These are phyloP conservation scores for Teleiodes luculella DNA, from an alignment of 2,888 invertebrate species.

Conservation along the genomic window DNA sequence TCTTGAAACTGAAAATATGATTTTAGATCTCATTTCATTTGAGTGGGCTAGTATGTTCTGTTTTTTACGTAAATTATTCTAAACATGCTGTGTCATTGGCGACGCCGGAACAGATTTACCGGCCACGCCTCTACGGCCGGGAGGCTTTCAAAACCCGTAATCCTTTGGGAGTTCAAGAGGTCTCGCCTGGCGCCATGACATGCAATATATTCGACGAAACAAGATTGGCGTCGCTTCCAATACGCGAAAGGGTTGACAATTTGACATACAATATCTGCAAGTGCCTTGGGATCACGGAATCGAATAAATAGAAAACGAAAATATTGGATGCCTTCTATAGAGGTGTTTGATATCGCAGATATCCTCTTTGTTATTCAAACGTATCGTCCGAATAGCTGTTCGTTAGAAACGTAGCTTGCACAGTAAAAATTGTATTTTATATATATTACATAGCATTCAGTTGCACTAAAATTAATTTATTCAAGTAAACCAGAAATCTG, in stretches of 20 bases:
- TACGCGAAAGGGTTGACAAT: constrained; percentile 5
- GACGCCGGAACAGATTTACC: neutral
- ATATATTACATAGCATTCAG: too few species aligned
- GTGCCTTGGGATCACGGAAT: neutral
- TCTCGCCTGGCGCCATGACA: constrained; percentile 8
- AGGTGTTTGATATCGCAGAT: neutral
- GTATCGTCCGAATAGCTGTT: neutral
- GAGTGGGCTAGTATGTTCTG: too few species aligned
- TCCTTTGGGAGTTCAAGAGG: constrained; percentile 15
- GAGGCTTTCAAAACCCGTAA: neutral
- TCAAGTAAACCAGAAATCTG: too few species aligned
- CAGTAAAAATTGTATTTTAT: neutral
- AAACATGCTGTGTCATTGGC: too few species aligned
- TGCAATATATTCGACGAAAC: constrained; percentile 8
- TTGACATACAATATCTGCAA: constrained; percentile 11
- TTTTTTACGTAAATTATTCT: too few species aligned
- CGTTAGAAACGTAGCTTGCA: too few species aligned
- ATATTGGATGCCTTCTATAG: neutral
- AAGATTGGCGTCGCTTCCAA: constrained; percentile 5
- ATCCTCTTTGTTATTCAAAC: neutral
- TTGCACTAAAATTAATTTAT: too few species aligned
- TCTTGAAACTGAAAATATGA: too few species aligned
- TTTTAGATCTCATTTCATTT: too few species aligned
- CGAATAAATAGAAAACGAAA: constrained; percentile 2
- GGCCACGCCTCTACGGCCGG: constrained; percentile 1